Evolutionary conservation across 2,888 invertebrate genomes (phyloP).

Genomic region (Metalampra italica): DNA sequence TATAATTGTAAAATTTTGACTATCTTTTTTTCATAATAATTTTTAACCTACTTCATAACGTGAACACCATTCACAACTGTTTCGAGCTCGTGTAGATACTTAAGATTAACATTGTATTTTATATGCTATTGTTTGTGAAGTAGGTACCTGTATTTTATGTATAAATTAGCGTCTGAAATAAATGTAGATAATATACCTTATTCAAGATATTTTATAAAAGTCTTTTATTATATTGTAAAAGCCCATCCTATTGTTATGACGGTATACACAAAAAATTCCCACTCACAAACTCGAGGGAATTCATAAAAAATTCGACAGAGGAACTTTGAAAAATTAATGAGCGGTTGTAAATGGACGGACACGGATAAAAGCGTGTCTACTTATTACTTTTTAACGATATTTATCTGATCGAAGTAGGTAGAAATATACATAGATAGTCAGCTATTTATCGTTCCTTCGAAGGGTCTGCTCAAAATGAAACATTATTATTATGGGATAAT

Average conservation of each 20-base stretch:
- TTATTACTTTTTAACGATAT: constrained; percentile 5
- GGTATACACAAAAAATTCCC: neutral
- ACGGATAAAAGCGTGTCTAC: constrained; percentile 7
- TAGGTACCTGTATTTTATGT: too few species aligned
- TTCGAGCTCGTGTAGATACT: too few species aligned
- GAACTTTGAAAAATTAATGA: constrained; percentile 9
- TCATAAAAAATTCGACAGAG: neutral
- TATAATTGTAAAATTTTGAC: too few species aligned
- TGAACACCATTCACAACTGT: too few species aligned
- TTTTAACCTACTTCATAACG: too few species aligned
- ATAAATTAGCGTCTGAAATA: neutral
- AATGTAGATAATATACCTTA: neutral
- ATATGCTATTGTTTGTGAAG: too few species aligned
- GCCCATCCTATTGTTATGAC: neutral
- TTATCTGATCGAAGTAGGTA: neutral
- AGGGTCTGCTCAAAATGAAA: neutral
- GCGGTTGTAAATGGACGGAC: constrained; percentile 6
- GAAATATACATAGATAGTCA: too few species aligned
- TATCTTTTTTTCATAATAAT: too few species aligned
- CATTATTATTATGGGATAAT: too few species aligned
- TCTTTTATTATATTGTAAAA: neutral
- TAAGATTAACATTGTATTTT: too few species aligned
- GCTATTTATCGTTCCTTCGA: neutral
- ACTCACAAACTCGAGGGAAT: neutral
- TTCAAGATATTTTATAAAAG: neutral